A percentile compares a stretch with the other conserved stretches of the same genome.
Evolutionary conservation across 2,113 vertebrate species (phyloP).

Genomic region (Lepisosteus osseus): DNA sequence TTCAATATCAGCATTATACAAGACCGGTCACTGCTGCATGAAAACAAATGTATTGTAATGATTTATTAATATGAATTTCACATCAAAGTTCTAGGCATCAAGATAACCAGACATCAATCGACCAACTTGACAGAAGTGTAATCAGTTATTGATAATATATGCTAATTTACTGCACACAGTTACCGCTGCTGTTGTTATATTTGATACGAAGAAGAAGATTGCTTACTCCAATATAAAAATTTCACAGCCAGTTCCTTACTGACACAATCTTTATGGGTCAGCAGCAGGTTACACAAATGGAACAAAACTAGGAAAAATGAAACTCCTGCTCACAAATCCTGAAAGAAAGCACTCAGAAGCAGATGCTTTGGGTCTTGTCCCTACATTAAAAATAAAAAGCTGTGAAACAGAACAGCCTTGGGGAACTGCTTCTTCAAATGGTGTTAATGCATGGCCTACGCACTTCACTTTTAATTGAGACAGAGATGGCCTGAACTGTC

Average conservation of each 20-base stretch:
- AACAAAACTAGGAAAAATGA: slow-evolving; percentile 67
- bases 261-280: slow-evolving; percentile 65
- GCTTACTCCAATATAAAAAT: no score
- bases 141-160: no score
- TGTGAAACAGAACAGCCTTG: slow-evolving; percentile 11
- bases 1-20: no score
- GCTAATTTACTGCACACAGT: no score
- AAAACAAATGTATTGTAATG: no score
- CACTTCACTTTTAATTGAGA: slow-evolving; percentile 7
- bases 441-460: slow-evolving; percentile 5
- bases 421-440: slow-evolving; percentile 13
- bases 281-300: slow-evolving; percentile 61
- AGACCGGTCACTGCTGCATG: no score
- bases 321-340: slow-evolving; percentile 48
- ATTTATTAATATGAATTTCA: no score
- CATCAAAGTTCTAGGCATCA: no score
- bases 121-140: no score
- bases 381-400: slow-evolving; percentile 11
- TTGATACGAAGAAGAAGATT: no score
- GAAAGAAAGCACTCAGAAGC: slow-evolving; percentile 35
- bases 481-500: background rate
- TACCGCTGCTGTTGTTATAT: no score
- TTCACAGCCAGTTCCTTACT: slow-evolving; percentile 39
- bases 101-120: no score
- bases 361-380: slow-evolving; percentile 28